phyloP scores from a whole-genome alignment of 1,140 invertebrate genomes.

The Magallana ariakensis region DNA sequence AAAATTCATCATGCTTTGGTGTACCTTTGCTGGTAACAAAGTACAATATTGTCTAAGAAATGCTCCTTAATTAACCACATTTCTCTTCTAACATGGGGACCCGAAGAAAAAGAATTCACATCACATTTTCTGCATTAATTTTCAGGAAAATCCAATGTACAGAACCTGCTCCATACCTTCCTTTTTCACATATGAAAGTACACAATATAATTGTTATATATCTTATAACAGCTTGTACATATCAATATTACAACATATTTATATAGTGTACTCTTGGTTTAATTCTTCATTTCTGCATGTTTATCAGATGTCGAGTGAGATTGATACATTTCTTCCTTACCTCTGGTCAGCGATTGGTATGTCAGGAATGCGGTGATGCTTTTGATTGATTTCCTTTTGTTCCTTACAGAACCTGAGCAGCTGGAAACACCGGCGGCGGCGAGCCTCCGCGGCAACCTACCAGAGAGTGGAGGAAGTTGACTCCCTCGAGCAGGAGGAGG shows the following conservation, averaged over 20 bases:
- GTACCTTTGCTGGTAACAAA: too few relatives aligned
- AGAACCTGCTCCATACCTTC: too few relatives aligned
- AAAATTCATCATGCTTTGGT: too few relatives aligned
- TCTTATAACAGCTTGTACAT: background rate
- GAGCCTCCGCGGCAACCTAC: slow-evolving; percentile 78
- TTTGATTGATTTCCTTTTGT: background rate
- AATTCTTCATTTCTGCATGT: background rate
- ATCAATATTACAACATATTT: background rate
- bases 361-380: background rate
- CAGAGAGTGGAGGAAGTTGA: slow-evolving; percentile 77
- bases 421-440: slow-evolving; percentile 80
- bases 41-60: too few relatives aligned
- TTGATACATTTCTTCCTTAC: background rate
- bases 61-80: too few relatives aligned
- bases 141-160: too few relatives aligned
- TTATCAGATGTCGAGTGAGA: background rate
- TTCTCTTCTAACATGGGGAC: too few relatives aligned
- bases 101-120: too few relatives aligned
- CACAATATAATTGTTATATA: too few relatives aligned
- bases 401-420: slow-evolving; percentile 65
- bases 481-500: slow-evolving; percentile 82
- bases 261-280: background rate
- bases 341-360: background rate
- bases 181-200: too few relatives aligned
- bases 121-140: too few relatives aligned